Evolutionary conservation across 2,797 vertebrate genomes (phyloP), one percentile per base, ranked within the genome.

Genomic region (Tachyglossus aculeatus): DNA sequence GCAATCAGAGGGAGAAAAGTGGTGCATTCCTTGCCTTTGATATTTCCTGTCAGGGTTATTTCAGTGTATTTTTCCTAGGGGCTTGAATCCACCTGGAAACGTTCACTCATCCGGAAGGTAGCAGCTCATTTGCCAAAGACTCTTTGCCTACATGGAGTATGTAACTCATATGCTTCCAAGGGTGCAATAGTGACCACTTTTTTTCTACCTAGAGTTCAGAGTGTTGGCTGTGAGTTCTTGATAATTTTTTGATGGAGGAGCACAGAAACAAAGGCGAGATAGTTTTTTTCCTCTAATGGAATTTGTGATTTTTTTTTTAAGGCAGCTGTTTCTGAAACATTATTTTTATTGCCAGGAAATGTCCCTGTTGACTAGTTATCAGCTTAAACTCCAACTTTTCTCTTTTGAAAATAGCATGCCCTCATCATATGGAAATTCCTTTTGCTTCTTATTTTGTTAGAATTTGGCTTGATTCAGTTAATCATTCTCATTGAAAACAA

Each of bases 401-500:
- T 31, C 16, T 55, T 40, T 73, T 45, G 29, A 43, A 57, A 63
- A 54, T 24, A 45, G 10, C 10, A n/a, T 67, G 69, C 65, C n/a
- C 48, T 15, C 48, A 18, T 12, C 22, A 52, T 16, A 70, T 24
- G 16, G 64, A 73, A 40, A 37, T 48, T 52, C 25, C 53, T 61
- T 61, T 27, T 25, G 31, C 31, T 48, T 36, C 36, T 62, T 59
- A 53, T 44, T 53, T 44, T n/a, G n/a, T 70, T 70, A 55, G 12
- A 47, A 31, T 27, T 69, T n/a, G 12, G 6, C 67, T 78, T 67
- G 32, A 50, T 52, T 29, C 55, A 44, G 51, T 62, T 40, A 4
- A 18, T 45, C 13, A 4, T 44, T 11, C 16, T 48, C 24, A 48
- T 21, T 27, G 34, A 37, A 55, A 54, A 38, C 18, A 36, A 54